Evolutionary conservation across 1,140 invertebrate species (phyloP).

Genomic region (Leptinotarsa defecta): DNA sequence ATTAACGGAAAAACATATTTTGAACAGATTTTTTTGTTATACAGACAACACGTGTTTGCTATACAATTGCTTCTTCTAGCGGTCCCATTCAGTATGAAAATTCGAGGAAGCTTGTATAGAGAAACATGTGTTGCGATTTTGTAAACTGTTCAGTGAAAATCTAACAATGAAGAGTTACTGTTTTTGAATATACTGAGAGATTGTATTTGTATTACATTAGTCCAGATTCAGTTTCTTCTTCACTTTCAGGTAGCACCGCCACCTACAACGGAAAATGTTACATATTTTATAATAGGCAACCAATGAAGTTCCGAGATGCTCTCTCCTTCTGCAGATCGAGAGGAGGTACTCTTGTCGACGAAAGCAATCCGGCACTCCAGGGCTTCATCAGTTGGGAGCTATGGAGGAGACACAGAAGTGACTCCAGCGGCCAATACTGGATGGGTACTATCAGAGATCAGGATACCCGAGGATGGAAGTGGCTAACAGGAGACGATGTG

Average conservation of each 20-base stretch:
- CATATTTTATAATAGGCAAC: slow-evolving; percentile 91
- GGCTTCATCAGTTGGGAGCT: slow-evolving; percentile 94
- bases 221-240: background rate
- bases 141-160: too few relatives aligned
- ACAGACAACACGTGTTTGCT: too few relatives aligned
- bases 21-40: too few relatives aligned
- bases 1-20: too few relatives aligned
- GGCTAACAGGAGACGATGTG: slow-evolving; percentile 86
- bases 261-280: slow-evolving; percentile 97
- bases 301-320: slow-evolving; percentile 79
- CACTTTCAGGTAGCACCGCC: slow-evolving; percentile 73
- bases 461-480: slow-evolving; percentile 85
- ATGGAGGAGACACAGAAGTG: slow-evolving; percentile 87
- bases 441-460: slow-evolving; percentile 85
- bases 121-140: too few relatives aligned
- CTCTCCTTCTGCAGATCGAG: slow-evolving; percentile 78
- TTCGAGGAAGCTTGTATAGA: too few relatives aligned
- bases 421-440: slow-evolving; percentile 92
- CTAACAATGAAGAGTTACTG: too few relatives aligned
- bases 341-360: slow-evolving; percentile 82
- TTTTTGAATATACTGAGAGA: too few relatives aligned
- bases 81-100: too few relatives aligned
- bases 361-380: slow-evolving; percentile 91
- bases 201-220: too few relatives aligned
- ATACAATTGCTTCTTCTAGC: too few relatives aligned